These are phyloP conservation scores for Atherix ibis DNA, from an alignment of 2,888 invertebrate genomes.

Conservation along the genomic window DNA sequence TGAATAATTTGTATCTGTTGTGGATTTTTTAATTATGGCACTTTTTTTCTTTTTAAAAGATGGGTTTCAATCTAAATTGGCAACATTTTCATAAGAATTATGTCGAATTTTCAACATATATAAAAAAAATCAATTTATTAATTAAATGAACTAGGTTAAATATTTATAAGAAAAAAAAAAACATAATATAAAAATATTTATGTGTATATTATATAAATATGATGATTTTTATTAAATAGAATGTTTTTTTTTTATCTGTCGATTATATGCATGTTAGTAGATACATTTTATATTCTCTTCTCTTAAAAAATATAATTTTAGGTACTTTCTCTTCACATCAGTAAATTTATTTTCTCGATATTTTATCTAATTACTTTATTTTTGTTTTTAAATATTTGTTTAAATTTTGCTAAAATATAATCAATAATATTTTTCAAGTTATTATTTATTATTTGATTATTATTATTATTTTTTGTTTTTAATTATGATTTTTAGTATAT, in stretches of 20 bases:
- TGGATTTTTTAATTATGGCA: too few relatives aligned
- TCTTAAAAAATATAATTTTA: neutral
- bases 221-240: neutral
- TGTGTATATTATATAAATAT: neutral
- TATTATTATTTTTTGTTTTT: too few relatives aligned
- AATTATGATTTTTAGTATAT: conserved; percentile 10
- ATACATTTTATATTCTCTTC: neutral
- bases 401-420: conserved; percentile 12
- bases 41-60: too few relatives aligned
- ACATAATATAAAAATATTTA: neutral
- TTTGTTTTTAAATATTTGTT: conserved; percentile 10
- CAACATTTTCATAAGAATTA: neutral
- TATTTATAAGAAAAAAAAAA: neutral
- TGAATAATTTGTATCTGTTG: too few relatives aligned
- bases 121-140: too few relatives aligned
- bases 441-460: too few relatives aligned
- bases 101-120: too few relatives aligned
- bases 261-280: too few relatives aligned
- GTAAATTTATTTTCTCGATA: neutral
- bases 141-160: too few relatives aligned
- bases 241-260: conserved; percentile 1
- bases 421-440: conserved; percentile 7
- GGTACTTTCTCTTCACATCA: neutral
- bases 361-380: conserved; percentile 5
- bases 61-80: neutral